Conservation (phyloP, 2,888 invertebrate genomes). For the Notocelia uddmanniana region DNA sequence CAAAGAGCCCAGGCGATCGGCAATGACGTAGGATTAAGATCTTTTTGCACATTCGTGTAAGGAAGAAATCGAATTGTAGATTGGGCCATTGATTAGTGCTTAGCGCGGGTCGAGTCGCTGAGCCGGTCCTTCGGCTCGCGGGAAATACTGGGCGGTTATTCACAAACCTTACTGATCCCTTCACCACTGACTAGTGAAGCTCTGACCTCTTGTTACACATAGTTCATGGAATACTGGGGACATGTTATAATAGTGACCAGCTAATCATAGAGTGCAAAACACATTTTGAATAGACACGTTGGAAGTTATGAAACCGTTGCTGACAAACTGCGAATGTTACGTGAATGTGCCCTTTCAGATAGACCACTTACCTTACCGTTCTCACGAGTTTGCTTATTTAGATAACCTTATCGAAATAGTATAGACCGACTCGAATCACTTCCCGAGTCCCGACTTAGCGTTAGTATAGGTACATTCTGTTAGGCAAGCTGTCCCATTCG, state of each 20-base stretch:
- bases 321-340: conserved; percentile 62
- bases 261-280: not conserved
- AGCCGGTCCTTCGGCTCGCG: conserved; percentile 60
- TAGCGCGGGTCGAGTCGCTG: conserved; percentile 57
- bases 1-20: conserved; percentile 62
- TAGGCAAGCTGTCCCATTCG: not conserved
- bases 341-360: conserved; percentile 42
- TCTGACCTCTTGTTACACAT: not conserved
- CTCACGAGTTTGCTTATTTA: conserved; percentile 31
- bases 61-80: conserved; percentile 72
- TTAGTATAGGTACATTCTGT: not conserved
- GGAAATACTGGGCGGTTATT: conserved; percentile 57
- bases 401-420: conserved; percentile 32
- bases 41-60: conserved; percentile 71
- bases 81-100: conserved; percentile 65
- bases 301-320: conserved; percentile 73
- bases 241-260: not conserved
- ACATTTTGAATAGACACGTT: conserved; percentile 47
- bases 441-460: conserved; percentile 12
- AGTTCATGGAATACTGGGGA: conserved; percentile 1
- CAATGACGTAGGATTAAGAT: conserved; percentile 70
- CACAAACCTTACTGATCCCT: not conserved
- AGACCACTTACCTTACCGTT: conserved; percentile 20
- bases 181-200: not conserved
- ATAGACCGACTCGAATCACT: conserved; percentile 17